Percentiles rank a stretch among this genome's conserved stretches.
Evolutionary conservation across 2,888 invertebrate species (phyloP).

Genomic region (Tanypteryx hageni): DNA sequence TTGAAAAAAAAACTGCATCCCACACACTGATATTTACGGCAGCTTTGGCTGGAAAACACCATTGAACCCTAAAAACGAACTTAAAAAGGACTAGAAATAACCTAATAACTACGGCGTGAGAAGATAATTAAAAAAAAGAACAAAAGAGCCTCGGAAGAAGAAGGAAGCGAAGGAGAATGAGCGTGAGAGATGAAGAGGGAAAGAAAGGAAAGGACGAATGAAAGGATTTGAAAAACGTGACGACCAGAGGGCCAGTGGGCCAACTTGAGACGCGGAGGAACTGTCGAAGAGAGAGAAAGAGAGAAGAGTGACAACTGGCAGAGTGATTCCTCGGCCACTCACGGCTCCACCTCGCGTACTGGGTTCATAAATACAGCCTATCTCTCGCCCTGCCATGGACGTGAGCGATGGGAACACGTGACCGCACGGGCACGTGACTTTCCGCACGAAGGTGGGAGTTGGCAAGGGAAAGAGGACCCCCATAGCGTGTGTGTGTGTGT

Average conservation of each 20-base stretch:
- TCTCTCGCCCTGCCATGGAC: background rate
- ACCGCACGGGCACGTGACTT: background rate
- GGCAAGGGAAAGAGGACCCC: background rate
- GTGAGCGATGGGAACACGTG: constrained; percentile 13
- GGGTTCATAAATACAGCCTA: constrained; percentile 3
- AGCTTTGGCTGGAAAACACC: too few relatives aligned
- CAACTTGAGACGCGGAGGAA: background rate
- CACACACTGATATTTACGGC: too few relatives aligned
- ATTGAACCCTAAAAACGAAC: too few relatives aligned
- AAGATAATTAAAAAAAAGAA: too few relatives aligned
- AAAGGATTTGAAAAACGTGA: background rate
- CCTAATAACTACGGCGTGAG: too few relatives aligned
- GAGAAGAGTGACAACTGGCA: background rate
- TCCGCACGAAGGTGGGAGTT: background rate
- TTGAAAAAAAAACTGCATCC: too few relatives aligned
- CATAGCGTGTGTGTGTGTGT: background rate
- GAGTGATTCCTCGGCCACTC: background rate
- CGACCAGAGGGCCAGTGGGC: constrained; percentile 28
- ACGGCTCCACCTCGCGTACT: background rate
- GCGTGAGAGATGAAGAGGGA: background rate
- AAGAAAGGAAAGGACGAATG: background rate
- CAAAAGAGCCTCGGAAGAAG: background rate
- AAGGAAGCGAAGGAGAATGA: background rate
- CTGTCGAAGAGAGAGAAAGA: background rate
- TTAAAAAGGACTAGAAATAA: too few relatives aligned